Evolutionary conservation across 2,113 vertebrate species (phyloP).

Genomic region (Platichthys flesus): DNA sequence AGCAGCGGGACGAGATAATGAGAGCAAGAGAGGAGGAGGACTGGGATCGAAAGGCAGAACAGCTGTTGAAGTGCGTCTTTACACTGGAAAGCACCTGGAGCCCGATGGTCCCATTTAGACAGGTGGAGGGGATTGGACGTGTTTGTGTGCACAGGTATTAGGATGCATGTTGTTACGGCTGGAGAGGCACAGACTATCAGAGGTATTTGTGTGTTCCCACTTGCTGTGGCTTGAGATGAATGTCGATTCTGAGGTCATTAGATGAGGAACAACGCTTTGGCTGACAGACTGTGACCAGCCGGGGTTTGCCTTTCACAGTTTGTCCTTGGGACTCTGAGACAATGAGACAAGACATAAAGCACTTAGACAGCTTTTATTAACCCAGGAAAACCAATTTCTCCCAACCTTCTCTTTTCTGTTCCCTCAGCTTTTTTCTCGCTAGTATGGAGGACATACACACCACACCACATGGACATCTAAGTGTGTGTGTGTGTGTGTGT

Average conservation of each 20-base stretch:
- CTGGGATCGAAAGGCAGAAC: slow-evolving; percentile 37
- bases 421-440: slow-evolving; percentile 1
- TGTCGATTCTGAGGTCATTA: slow-evolving; percentile 50
- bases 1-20: background rate
- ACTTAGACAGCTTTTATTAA: slow-evolving; percentile 19
- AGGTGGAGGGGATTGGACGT: background rate
- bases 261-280: slow-evolving; percentile 38
- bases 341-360: slow-evolving; percentile 45
- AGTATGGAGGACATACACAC: background rate
- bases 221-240: slow-evolving; percentile 45
- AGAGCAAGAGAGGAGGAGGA: slow-evolving; percentile 16
- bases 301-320: slow-evolving; percentile 25
- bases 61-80: slow-evolving; percentile 52
- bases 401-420: background rate
- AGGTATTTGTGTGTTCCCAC: slow-evolving; percentile 15
- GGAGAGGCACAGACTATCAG: slow-evolving; percentile 1
- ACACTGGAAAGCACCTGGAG: slow-evolving; percentile 48
- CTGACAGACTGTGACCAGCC: slow-evolving; percentile 61
- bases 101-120: slow-evolving; percentile 38
- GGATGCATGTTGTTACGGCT: slow-evolving; percentile 22
- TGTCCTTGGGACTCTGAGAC: slow-evolving; percentile 59
- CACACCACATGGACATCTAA: background rate
- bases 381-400: slow-evolving; percentile 12
- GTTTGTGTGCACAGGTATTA: slow-evolving; percentile 21
- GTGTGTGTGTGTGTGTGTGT: too few species aligned